Percentiles rank a stretch among this genome's conserved stretches.
Evolutionary conservation across 1,140 invertebrate species (phyloP).

Genomic region (Babylonia areolata): DNA sequence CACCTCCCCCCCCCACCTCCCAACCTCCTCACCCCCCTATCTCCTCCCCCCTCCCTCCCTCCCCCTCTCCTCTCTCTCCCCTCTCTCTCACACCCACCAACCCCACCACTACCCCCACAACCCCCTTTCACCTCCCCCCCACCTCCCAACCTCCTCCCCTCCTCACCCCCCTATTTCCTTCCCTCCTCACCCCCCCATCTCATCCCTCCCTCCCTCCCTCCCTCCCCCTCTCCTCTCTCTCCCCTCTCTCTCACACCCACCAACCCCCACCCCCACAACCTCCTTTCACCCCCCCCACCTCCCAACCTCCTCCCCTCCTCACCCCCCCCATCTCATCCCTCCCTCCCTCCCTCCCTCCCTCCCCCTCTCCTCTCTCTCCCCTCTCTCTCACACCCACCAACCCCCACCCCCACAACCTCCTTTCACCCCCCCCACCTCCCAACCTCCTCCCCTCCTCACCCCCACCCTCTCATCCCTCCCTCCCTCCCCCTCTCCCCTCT

Average conservation of each 20-base stretch:
- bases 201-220: background rate
- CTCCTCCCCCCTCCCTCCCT: conserved; percentile 1
- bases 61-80: background rate
- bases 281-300: too few relatives aligned
- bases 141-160: too few relatives aligned
- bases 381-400: background rate
- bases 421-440: background rate
- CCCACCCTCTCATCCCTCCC: background rate
- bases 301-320: too few relatives aligned
- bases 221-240: too few relatives aligned
- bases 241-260: too few relatives aligned
- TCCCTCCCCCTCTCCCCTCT: background rate
- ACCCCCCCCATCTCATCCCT: too few relatives aligned
- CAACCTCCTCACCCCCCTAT: background rate
- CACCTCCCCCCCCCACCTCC: too few relatives aligned
- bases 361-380: background rate
- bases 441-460: background rate
- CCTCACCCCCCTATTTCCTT: background rate
- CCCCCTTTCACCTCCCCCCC: background rate
- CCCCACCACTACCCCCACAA: background rate
- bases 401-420: background rate
- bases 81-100: background rate
- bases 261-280: too few relatives aligned
- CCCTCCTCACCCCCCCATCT: background rate
- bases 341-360: too few relatives aligned